phyloP scores from a whole-genome alignment of 2,797 vertebrate genomes.

The Fratercula arctica region DNA sequence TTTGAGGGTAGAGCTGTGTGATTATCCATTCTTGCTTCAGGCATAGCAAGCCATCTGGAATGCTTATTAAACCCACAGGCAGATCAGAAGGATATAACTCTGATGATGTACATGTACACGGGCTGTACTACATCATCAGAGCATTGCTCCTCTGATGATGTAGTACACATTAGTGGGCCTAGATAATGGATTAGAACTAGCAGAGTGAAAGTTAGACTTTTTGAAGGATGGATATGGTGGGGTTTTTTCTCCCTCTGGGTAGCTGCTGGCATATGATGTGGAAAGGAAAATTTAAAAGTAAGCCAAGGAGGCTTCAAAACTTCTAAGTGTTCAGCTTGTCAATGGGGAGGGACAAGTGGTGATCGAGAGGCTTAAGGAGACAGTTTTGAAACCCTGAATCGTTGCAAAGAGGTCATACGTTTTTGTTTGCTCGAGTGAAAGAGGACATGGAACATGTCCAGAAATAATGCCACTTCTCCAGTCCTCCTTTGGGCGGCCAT shows the following conservation, averaged over 20 bases:
- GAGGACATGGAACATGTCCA: conserved; percentile 50
- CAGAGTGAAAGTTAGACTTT: conserved; percentile 67
- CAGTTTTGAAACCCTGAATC: conserved; percentile 71
- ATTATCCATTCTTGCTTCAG: conserved; percentile 82
- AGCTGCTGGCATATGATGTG: conserved; percentile 73
- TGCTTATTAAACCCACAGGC: conserved; percentile 78
- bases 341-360: conserved; percentile 71
- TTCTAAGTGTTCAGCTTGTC: conserved; percentile 76
- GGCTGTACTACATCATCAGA: conserved; percentile 74
- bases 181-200: conserved; percentile 75
- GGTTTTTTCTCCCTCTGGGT: conserved; percentile 70
- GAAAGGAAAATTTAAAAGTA: conserved; percentile 75
- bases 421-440: conserved; percentile 6
- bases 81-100: conserved; percentile 78
- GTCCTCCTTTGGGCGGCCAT: conserved; percentile 19
- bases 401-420: conserved; percentile 60
- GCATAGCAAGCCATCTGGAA: conserved; percentile 82
- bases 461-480: conserved; percentile 65
- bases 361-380: conserved; percentile 70
- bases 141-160: conserved; percentile 75
- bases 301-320: conserved; percentile 76
- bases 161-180: conserved; percentile 67
- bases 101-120: conserved; percentile 64
- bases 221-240: conserved; percentile 61
- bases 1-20: conserved; percentile 76